Conservation (phyloP, 2,888 invertebrate genomes). For the Tiliacea aurago region DNA sequence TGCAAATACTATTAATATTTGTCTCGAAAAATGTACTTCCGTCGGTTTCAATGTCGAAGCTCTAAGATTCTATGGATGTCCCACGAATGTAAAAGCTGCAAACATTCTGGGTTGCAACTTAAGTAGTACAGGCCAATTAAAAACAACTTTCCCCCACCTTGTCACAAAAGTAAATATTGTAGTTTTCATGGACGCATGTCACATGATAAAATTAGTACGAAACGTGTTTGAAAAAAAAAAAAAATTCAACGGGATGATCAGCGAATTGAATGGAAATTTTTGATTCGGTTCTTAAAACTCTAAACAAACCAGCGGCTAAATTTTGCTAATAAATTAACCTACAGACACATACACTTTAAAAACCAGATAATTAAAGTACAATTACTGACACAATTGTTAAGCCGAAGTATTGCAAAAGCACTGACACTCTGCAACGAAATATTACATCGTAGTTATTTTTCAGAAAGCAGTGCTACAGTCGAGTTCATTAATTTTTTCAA, state of each 20-base stretch:
- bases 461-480: conserved; percentile 1
- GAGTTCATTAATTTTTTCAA: neutral
- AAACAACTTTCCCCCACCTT: conserved; percentile 7
- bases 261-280: too few species aligned
- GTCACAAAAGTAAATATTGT: conserved; percentile 6
- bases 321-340: conserved; percentile 7
- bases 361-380: neutral
- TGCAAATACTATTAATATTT: conserved; percentile 15
- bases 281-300: too few species aligned
- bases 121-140: conserved; percentile 1
- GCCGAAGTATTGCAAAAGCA: conserved; percentile 11
- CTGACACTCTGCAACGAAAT: conserved; percentile 1
- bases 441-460: conserved; percentile 4
- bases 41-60: too few species aligned
- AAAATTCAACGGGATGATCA: too few species aligned
- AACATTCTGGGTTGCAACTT: conserved; percentile 14
- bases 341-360: conserved; percentile 7
- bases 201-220: conserved; percentile 4
- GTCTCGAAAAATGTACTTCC: conserved; percentile 3
- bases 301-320: neutral
- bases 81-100: neutral
- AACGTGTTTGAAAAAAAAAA: too few species aligned
- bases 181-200: conserved; percentile 6
- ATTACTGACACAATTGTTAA: conserved; percentile 3
- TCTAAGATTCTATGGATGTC: too few species aligned